A percentile compares a stretch with the other conserved stretches of the same genome.
Conservation (phyloP, 30 jellyfish, hydroid and myxozoan species). For the Clytia hemisphaerica region DNA sequence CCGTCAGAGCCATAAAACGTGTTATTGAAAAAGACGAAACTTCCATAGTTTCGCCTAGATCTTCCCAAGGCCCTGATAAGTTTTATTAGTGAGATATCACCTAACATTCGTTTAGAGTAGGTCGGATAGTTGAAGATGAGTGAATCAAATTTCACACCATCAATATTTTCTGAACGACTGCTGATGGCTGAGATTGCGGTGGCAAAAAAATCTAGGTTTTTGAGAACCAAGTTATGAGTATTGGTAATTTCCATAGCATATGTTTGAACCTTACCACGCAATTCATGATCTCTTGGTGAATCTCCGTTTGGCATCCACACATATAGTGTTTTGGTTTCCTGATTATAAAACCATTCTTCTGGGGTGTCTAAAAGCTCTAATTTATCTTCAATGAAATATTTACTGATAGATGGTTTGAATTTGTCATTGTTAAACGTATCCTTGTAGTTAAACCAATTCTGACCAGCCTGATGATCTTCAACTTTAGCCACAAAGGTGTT, state of each 20-base stretch:
- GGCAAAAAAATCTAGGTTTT: constrained; percentile 33
- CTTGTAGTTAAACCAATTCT: constrained; percentile 12
- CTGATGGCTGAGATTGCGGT: constrained; percentile 11
- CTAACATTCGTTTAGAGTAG: constrained; percentile 36
- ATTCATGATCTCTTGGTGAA: neutral
- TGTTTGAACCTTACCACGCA: constrained; percentile 36
- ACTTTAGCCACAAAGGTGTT: constrained; percentile 33
- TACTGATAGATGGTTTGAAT: neutral
- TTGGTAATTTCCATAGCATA: constrained; percentile 23
- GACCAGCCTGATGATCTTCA: constrained; percentile 12
- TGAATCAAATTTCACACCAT: constrained; percentile 13
- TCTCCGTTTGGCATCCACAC: constrained; percentile 28
- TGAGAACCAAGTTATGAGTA: constrained; percentile 4
- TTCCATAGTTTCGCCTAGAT: constrained; percentile 3
- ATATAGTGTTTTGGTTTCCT: constrained; percentile 8
- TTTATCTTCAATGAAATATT: constrained; percentile 27
- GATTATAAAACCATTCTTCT: constrained; percentile 37
- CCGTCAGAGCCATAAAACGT: constrained; percentile 40
- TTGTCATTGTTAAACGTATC: constrained; percentile 22
- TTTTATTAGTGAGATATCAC: constrained; percentile 8
- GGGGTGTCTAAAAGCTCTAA: constrained; percentile 28
- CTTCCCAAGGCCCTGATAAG: constrained; percentile 7
- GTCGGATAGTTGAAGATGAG: constrained; percentile 29
- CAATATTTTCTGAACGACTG: neutral
- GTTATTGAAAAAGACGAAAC: constrained; percentile 3